Conservation (phyloP, 2,797 vertebrate species). For the Coccyzus lansbergi region DNA sequence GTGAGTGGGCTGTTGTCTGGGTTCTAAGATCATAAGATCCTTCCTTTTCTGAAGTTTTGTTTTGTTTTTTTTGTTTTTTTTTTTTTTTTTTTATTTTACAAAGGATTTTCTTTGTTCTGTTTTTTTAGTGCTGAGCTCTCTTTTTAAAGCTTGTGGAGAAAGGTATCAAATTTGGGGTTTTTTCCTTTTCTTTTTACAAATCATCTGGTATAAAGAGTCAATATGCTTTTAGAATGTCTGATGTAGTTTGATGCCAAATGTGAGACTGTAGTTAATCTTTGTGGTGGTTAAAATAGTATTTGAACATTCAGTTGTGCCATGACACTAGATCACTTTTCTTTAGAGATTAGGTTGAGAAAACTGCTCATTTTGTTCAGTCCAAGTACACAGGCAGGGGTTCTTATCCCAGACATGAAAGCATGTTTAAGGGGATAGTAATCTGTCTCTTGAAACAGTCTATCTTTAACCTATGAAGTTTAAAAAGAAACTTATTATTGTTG, state of each 20-base stretch:
- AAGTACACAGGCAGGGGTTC: not conserved
- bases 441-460: not conserved
- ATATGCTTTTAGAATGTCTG: not conserved
- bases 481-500: not conserved
- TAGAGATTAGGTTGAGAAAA: not conserved
- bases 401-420: not conserved
- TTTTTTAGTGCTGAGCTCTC: not conserved
- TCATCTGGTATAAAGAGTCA: not conserved
- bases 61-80: too few relatives aligned
- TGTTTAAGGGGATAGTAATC: not conserved
- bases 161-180: not conserved
- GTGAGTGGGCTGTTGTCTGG: not conserved
- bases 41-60: not conserved
- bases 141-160: not conserved
- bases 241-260: not conserved
- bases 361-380: not conserved
- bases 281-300: not conserved
- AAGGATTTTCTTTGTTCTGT: not conserved
- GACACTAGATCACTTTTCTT: not conserved
- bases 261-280: not conserved
- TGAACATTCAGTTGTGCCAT: not conserved
- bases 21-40: not conserved
- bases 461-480: not conserved
- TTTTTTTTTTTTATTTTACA: conserved; percentile 7
- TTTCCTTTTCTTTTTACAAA: not conserved